Evolutionary conservation across 2,113 vertebrate genomes (phyloP).

Genomic region (Opisthocomus hoazin): DNA sequence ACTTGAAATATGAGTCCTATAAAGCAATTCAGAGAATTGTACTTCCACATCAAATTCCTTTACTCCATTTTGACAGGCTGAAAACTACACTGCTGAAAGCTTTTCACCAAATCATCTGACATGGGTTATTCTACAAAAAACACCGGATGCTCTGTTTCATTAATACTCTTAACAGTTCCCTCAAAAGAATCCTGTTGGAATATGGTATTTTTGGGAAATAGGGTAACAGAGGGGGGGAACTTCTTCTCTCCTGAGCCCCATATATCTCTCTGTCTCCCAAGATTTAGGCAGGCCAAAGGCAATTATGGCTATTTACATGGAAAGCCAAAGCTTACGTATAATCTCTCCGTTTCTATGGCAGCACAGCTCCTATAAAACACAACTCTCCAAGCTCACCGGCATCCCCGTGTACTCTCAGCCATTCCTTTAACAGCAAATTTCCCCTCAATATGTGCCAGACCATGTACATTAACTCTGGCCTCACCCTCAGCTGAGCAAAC

Average conservation of each 20-base stretch:
- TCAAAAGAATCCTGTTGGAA: not conserved
- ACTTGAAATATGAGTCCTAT: not conserved
- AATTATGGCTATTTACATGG: not conserved
- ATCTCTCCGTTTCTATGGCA: constrained; percentile 23
- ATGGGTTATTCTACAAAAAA: not conserved
- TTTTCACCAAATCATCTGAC: not conserved
- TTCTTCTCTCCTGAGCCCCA: not conserved
- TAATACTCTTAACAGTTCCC: not conserved
- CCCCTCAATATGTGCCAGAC: not conserved
- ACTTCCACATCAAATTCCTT: not conserved
- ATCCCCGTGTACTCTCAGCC: not conserved
- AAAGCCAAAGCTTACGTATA: not conserved
- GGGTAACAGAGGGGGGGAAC: not conserved
- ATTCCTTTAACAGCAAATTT: not conserved
- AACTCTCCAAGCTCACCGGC: not conserved
- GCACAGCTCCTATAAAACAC: not conserved
- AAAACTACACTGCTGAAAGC: not conserved
- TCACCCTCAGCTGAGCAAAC: accelerated
- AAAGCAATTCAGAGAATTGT: not conserved
- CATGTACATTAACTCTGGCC: not conserved
- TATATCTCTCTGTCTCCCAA: not conserved
- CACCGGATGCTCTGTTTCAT: not conserved
- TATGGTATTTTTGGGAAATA: not conserved
- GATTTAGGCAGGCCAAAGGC: not conserved
- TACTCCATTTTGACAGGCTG: not conserved